These are phyloP conservation scores for Characodon lateralis DNA, from an alignment of 2,797 vertebrate genomes.

Conservation along the genomic window DNA sequence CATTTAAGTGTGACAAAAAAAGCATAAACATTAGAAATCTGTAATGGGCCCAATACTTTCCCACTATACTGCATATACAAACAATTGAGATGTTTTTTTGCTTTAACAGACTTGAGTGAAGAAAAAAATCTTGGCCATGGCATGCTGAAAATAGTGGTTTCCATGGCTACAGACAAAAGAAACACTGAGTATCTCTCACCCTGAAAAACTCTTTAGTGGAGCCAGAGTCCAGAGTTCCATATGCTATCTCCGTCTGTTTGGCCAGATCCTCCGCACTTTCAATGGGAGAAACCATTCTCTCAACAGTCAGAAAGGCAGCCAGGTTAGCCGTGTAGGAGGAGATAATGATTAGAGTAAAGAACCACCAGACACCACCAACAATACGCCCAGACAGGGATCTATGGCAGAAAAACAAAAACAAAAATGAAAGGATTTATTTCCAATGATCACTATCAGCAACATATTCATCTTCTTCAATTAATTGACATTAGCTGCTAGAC, in stretches of 20 bases:
- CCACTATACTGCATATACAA: background rate
- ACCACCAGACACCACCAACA: conserved; percentile 99
- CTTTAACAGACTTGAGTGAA: background rate
- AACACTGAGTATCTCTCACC: conserved; percentile 80
- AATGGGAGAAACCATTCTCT: conserved; percentile 99
- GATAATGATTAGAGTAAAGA: conserved; percentile 99
- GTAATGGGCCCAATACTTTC: background rate
- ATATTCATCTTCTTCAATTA: background rate
- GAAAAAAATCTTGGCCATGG: background rate
- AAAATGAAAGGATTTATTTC: background rate
- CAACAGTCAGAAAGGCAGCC: conserved; percentile 99
- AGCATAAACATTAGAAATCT: background rate
- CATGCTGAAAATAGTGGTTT: background rate
- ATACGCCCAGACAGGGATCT: conserved; percentile 99
- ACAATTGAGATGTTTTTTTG: background rate
- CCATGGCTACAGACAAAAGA: background rate
- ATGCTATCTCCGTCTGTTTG: conserved; percentile 98
- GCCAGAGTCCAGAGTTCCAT: conserved; percentile 97
- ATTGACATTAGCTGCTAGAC: background rate
- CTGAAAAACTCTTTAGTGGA: conserved; percentile 99
- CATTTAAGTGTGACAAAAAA: background rate
- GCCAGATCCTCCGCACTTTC: conserved; percentile 98
- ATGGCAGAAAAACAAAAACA: conserved; percentile 4
- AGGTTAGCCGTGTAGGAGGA: conserved; percentile 99
- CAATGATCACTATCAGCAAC: background rate